These are phyloP conservation scores for Allolobophora icterica DNA, from an alignment of 2,888 invertebrate genomes.

Conservation along the genomic window DNA sequence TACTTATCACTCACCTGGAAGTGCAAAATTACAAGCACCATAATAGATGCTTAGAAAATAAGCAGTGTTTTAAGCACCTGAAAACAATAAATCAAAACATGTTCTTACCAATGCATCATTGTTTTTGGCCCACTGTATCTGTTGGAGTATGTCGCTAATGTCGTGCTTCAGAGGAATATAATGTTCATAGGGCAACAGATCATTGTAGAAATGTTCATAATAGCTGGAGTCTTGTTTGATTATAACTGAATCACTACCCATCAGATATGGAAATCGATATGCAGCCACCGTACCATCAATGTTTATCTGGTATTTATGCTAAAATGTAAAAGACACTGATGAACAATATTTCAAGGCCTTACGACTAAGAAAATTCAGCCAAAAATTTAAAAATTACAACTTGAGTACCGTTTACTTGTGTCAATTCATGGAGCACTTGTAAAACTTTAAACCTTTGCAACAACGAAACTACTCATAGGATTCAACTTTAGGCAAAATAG, in stretches of 20 bases:
- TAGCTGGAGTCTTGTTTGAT: slow-evolving; percentile 92
- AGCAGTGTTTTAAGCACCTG: too few species aligned
- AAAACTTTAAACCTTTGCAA: background rate
- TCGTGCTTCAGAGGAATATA: slow-evolving; percentile 83
- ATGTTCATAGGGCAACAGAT: slow-evolving; percentile 78
- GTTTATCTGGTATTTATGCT: slow-evolving; percentile 94
- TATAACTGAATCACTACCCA: slow-evolving; percentile 85
- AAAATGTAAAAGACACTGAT: slow-evolving; percentile 58
- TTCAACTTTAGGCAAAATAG: background rate
- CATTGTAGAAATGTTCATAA: slow-evolving; percentile 89
- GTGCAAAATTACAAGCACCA: background rate
- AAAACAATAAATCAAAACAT: background rate
- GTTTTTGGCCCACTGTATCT: slow-evolving; percentile 68
- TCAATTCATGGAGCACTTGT: background rate
- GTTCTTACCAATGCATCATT: slow-evolving; percentile 60
- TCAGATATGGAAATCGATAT: slow-evolving; percentile 87
- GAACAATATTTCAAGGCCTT: background rate
- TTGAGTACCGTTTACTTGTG: background rate
- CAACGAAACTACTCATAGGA: background rate
- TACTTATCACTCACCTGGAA: background rate
- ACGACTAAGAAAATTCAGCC: background rate
- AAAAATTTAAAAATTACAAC: background rate
- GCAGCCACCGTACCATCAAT: slow-evolving; percentile 96
- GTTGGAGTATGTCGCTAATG: slow-evolving; percentile 80
- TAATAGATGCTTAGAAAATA: background rate